Base-by-base conservation (phyloP, 2,113 vertebrate species). In the Lepus timidus region DNA sequence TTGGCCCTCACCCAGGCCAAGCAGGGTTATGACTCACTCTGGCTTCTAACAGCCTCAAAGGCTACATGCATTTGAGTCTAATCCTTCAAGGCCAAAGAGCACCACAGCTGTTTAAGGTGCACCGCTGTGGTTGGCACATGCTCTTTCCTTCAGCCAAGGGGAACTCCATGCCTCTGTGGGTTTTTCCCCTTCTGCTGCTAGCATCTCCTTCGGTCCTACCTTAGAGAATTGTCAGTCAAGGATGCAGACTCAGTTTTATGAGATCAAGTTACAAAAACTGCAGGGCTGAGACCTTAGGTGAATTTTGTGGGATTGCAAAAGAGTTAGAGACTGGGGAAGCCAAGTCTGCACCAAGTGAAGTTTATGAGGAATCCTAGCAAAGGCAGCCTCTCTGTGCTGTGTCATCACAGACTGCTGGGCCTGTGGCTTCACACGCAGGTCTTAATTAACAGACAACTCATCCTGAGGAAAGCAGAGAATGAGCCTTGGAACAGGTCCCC, bases 391-490 rank as follows among this genome's bases (percentile, higher is more conserved):
- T 88, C 23, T 12, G 67, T 39, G 93, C 88, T 83, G 64, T 65
- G 62, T 93, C 93, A 95, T 71, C 55, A 75, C 1, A 33, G n/a
- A 73, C 36, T 22, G 4, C 36, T 52, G 86, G 79, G 62, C 65
- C 78, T 62, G 67, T 58, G 81, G 87, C 44, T 93, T 95, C 52
- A 27, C 0, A 2, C 80, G 44, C 20, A 51, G 58, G 87, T 36
- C 95, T 64, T 93, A 94, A 97, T 97, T 80, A 97, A 93, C 81
- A 84, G 71, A 68, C 14, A 80, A 68, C 76, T 95, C 76, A 23
- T 84, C 31, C 55, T 1, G 44, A 97, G 80, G 83, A 23, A 80
- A 80, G 85, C 81, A 67, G 85, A 82, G 44, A 91, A 31, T 10
- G 27, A 81, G 85, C 23, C 78, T 85, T 11, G 12, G 61, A 84